These are phyloP conservation scores for Exocentrus adspersus DNA, from an alignment of 2,888 invertebrate species.

Conservation along the genomic window DNA sequence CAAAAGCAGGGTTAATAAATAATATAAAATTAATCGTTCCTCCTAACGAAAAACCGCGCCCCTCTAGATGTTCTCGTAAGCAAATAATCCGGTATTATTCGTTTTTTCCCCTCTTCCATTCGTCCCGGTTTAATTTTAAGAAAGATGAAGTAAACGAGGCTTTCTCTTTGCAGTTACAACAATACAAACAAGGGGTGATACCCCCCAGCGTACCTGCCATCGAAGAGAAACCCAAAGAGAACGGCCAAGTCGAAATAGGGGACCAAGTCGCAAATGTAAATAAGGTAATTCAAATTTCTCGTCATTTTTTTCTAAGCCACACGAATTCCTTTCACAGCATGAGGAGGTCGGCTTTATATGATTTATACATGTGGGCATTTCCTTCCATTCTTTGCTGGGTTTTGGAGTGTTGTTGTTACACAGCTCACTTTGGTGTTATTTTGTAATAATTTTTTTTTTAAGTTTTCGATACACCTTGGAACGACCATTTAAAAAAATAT, in stretches of 20 bases:
- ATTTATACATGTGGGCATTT: not conserved
- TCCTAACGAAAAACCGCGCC: not conserved
- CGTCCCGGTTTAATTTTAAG: not conserved
- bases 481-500: too few relatives aligned
- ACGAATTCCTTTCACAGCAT: constrained; percentile 12
- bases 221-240: constrained; percentile 80
- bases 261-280: constrained; percentile 63
- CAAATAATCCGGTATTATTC: not conserved
- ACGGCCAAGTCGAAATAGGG: constrained; percentile 75
- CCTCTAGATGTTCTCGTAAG: not conserved
- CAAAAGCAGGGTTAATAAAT: not conserved
- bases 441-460: too few relatives aligned
- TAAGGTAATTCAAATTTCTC: constrained; percentile 46
- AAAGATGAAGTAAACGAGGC: not conserved
- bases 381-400: not conserved
- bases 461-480: too few relatives aligned
- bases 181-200: constrained; percentile 80
- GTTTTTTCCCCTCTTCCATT: not conserved
- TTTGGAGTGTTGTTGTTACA: too few relatives aligned
- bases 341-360: constrained; percentile 11
- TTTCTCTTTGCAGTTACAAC: constrained; percentile 72
- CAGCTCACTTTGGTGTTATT: too few relatives aligned
- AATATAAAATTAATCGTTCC: not conserved
- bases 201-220: constrained; percentile 68
- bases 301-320: not conserved